Evolutionary conservation across 2,888 invertebrate species (phyloP), one percentile per base, ranked within the genome.

Genomic region (Flexamia atlantica): DNA sequence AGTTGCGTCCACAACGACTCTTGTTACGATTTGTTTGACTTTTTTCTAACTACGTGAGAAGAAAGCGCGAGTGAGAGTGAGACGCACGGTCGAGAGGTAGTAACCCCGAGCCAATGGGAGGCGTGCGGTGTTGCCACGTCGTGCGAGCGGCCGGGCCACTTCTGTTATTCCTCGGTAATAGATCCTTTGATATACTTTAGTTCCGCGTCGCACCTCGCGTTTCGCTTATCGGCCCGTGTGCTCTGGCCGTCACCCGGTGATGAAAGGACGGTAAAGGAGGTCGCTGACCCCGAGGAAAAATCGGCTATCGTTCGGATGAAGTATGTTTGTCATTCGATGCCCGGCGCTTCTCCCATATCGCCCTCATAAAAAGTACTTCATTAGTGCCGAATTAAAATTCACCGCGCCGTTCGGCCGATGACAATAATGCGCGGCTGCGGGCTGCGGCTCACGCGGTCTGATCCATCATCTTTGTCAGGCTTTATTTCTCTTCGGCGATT

Each of bases 41-140:
- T 76, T 53, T 76, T 79, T 79, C 57, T 36, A 57, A 20, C 79
- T 32, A 79, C 79, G 79, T 79, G 79, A 79, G 79, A 79, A 79
- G 79, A 79, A 79, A 79, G 79, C 79, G 53, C 53, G 57, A 57
- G 79, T 28, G 57, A 79, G 79, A 32, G 25, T 30, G 57, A 79
- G 57, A 36, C 32, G 72, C 30, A 50, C 25, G 36, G 79, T 50
- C 53, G 79, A 30, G 57, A 30, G 36, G 79, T 57, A 50, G 32
- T 79, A 57, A 36, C 57, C 79, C 10, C 36, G 50, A 57, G 57
- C 79, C 79, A 79, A 79, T 79, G 79, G 79, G 57, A 57, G 36
- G n/a, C 36, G 32, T 3, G 79, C 79, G 79, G 5, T 57, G 79
- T 79, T 79, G 79, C 79, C 79, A 36, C 30, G 28, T 79, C 36